Evolutionary conservation across 1,140 invertebrate genomes (phyloP).

Genomic region (Bicyclus anynana): DNA sequence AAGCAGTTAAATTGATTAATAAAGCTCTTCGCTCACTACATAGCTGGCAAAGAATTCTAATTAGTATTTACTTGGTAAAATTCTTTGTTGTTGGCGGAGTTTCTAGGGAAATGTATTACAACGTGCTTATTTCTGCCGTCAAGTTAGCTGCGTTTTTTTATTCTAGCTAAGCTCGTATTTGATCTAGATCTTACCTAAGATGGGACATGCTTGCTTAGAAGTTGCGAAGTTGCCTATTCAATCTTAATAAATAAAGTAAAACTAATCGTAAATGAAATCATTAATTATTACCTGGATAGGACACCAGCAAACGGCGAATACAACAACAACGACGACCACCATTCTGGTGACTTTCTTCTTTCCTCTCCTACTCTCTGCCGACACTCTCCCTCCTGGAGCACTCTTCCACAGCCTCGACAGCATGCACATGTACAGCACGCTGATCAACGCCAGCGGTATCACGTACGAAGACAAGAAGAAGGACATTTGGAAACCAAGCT

Average conservation of each 20-base stretch:
- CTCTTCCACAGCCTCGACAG: constrained; percentile 92
- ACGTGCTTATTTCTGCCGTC: no score
- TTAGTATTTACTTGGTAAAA: no score
- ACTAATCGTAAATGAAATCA: not conserved
- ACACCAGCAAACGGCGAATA: constrained; percentile 97
- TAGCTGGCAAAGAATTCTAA: not conserved
- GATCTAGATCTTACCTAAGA: no score
- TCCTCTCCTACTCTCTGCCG: constrained; percentile 84
- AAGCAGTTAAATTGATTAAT: not conserved
- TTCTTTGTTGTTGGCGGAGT: no score
- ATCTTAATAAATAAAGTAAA: no score
- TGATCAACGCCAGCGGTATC: constrained; percentile 90
- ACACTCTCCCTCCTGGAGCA: constrained; percentile 83
- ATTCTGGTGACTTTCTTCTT: constrained; percentile 95
- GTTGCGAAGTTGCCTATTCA: no score
- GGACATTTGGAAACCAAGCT: constrained; percentile 85
- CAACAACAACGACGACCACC: constrained; percentile 95
- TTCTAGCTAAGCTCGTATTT: no score
- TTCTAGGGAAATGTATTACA: no score
- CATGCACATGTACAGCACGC: constrained; percentile 94
- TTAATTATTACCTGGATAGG: constrained; percentile 88
- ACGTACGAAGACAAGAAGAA: constrained; percentile 93
- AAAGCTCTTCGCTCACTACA: not conserved
- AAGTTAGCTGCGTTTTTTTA: no score
- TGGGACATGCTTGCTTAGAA: no score